A percentile compares a stretch with the other conserved stretches of the same genome.
Evolutionary conservation across 2,797 vertebrate genomes (phyloP).

Genomic region (Catharus ustulatus): DNA sequence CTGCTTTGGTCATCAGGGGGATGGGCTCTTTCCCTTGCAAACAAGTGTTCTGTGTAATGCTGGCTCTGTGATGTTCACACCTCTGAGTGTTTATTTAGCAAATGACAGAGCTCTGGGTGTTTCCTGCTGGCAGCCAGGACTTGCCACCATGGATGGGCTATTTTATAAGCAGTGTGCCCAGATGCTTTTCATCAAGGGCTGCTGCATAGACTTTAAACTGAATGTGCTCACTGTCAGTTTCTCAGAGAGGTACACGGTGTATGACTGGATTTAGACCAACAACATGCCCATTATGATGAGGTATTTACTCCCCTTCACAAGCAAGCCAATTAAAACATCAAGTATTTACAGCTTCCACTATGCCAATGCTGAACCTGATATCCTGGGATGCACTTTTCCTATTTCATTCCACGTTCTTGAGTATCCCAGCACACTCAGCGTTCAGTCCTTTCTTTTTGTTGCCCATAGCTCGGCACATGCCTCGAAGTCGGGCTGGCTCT

Average conservation of each 20-base stretch:
- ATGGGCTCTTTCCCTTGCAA: background rate
- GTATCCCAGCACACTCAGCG: background rate
- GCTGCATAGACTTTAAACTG: background rate
- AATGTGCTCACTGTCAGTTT: background rate
- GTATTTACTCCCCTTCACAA: background rate
- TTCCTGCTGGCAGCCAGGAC: background rate
- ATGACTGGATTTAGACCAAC: background rate
- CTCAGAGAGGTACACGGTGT: rapidly evolving
- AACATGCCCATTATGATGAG: background rate
- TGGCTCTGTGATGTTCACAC: background rate
- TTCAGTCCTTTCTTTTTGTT: background rate
- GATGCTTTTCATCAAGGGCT: background rate
- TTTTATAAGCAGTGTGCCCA: background rate
- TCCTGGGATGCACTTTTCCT: background rate
- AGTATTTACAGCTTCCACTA: background rate
- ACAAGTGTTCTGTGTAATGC: background rate
- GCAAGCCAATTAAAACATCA: background rate
- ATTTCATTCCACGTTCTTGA: background rate
- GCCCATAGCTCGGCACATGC: background rate
- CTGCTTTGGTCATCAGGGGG: background rate
- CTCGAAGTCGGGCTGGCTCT: background rate
- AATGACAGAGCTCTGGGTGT: background rate
- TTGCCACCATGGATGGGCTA: background rate
- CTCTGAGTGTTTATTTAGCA: background rate
- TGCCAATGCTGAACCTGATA: background rate